Evolutionary conservation across 1,140 invertebrate genomes (phyloP).

Genomic region (Conus ventricosus): DNA sequence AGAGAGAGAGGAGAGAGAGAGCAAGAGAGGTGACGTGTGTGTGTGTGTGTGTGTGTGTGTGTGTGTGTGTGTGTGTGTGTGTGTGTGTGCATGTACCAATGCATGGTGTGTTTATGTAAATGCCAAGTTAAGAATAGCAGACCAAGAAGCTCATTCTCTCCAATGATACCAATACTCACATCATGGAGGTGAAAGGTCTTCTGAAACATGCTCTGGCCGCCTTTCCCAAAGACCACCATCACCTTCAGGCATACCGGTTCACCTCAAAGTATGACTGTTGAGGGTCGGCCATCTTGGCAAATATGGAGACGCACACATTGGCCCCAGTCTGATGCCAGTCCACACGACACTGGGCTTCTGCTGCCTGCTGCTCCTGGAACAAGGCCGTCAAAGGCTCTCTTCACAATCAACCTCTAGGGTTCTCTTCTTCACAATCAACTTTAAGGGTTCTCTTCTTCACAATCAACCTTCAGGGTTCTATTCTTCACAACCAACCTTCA

Average conservation of each 20-base stretch:
- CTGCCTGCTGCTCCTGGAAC: constrained; percentile 74
- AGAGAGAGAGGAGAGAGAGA: too few relatives aligned
- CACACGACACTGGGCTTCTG: constrained; percentile 86
- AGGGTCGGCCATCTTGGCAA: constrained; percentile 92
- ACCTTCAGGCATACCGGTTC: constrained; percentile 89
- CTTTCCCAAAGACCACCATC: constrained; percentile 87
- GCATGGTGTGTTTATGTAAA: too few relatives aligned
- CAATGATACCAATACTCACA: constrained; percentile 77
- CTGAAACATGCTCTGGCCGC: constrained; percentile 80
- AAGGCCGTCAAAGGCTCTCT: neutral
- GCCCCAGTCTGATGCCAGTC: constrained; percentile 82
- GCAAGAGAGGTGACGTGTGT: too few relatives aligned
- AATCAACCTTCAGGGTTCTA: too few relatives aligned
- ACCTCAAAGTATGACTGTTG: constrained; percentile 84
- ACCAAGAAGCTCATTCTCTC: too few relatives aligned
- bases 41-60: too few relatives aligned
- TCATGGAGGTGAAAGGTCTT: constrained; percentile 89
- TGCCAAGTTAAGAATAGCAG: too few relatives aligned
- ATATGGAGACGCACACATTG: constrained; percentile 88
- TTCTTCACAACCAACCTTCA: too few relatives aligned
- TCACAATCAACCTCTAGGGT: neutral
- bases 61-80: too few relatives aligned
- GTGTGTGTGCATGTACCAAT: too few relatives aligned
- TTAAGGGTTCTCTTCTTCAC: neutral
- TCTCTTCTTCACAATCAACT: neutral